These are phyloP conservation scores for Muschampia plurimacula DNA, from an alignment of 2,888 invertebrate genomes.

Conservation along the genomic window DNA sequence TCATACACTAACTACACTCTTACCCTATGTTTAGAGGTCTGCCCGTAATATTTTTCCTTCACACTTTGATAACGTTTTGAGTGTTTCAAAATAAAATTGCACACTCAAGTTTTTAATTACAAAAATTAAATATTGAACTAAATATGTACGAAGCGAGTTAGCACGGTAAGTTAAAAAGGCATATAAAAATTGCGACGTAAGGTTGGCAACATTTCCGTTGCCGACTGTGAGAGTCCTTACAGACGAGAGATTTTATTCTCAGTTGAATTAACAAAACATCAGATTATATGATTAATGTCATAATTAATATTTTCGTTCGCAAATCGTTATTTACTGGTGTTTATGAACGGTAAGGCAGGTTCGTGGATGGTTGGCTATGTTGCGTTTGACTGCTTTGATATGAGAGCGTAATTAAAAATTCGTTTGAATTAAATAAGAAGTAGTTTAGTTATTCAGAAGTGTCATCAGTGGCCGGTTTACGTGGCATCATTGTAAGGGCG, in stretches of 20 bases:
- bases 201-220: conserved; percentile 76
- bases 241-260: conserved; percentile 75
- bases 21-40: conserved; percentile 53
- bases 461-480: conserved; percentile 46
- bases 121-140: conserved; percentile 70
- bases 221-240: conserved; percentile 74
- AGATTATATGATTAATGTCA: conserved; percentile 44
- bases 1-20: conserved; percentile 54
- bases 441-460: conserved; percentile 42
- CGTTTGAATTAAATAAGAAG: conserved; percentile 39
- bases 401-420: conserved; percentile 39
- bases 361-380: conserved; percentile 34
- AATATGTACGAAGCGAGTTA: conserved; percentile 66
- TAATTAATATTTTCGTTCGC: conserved; percentile 45
- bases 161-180: conserved; percentile 78
- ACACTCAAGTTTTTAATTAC: conserved; percentile 67
- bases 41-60: conserved; percentile 53
- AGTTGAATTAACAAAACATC: conserved; percentile 60
- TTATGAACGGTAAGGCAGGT: conserved; percentile 37
- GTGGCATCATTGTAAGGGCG: conserved; percentile 42
- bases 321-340: conserved; percentile 38
- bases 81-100: conserved; percentile 60
- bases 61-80: conserved; percentile 62
- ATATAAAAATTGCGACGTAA: conserved; percentile 83
- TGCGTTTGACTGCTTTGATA: conserved; percentile 38